phyloP scores from a whole-genome alignment of 2,113 vertebrate genomes.

The Ictalurus punctatus region DNA sequence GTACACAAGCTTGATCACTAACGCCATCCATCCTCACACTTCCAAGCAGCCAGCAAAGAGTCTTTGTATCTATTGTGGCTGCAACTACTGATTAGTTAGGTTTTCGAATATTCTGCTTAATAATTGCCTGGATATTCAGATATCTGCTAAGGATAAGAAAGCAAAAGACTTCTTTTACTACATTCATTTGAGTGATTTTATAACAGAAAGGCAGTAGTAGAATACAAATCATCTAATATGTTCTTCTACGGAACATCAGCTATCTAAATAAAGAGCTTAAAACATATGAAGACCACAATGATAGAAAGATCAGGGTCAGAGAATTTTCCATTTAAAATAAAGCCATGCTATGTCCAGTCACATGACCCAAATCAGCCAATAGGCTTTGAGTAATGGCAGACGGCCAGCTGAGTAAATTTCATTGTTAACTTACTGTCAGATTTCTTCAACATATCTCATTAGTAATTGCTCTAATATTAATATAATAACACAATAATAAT shows the following conservation, averaged over 20 bases:
- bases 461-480: no score
- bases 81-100: not conserved
- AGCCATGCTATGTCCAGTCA: no score
- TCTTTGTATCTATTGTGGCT: not conserved
- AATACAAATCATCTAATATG: not conserved
- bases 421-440: no score
- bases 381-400: no score
- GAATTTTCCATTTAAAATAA: no score
- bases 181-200: not conserved
- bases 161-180: not conserved
- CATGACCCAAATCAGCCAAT: no score
- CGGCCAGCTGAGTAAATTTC: no score
- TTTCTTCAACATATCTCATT: no score
- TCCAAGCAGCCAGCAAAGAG: conserved; percentile 28
- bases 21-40: conserved; percentile 57
- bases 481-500: no score
- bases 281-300: no score
- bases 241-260: not conserved
- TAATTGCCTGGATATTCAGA: not conserved
- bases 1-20: conserved; percentile 59
- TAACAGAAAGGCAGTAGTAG: no score
- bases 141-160: not conserved
- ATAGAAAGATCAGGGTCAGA: no score
- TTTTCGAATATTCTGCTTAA: not conserved
- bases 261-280: not conserved